Evolutionary conservation across 2,797 vertebrate species (phyloP), one percentile per base, ranked within the genome.

Genomic region (Tarsius wallacei): DNA sequence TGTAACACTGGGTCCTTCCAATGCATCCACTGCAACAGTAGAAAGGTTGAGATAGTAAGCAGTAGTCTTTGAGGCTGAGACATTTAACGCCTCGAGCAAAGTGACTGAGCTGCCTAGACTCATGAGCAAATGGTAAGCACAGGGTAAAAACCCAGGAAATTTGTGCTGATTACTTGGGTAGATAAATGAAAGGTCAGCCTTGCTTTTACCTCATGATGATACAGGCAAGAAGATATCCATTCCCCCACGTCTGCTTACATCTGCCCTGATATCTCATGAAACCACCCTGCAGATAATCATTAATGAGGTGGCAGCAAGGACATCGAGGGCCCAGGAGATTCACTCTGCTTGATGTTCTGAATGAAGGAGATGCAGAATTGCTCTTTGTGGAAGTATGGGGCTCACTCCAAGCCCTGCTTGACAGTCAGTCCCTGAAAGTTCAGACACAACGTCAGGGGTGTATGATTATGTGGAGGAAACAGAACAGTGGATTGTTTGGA

Each of bases 201-300:
- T 42, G 83, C 68, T 96, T 95, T 94, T 78, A 55, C 26, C 84
- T 59, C 76, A 21, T 21, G 55, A 76, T 53, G 81, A 70, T 73
- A 47, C 71, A 31, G 59, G 64, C 78, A 76, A 70, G 96, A 17
- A 33, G 94, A 93, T n/a, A 88, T 94, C 47, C 71, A 28, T 96
- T 83, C 78, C 82, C 88, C 84, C 0, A 0, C 96, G 88, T 98
- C 96, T 93, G 12, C 90, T 97, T 86, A 85, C 83, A 89, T 97
- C 94, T 97, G 90, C 82, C 63, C 73, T 86, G 95, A 93, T 97
- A 96, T 93, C 97, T 98, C 96, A 96, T 97, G 98, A 98, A 98
- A 98, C 57, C 92, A 96, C 94, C 87, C 49, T 73, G 64, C 63
- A 74, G 68, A 90, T 24, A 93, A 86, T 97, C 80, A 68, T 98